phyloP scores from a whole-genome alignment of 2,113 vertebrate species.

The Carassius gibelio region DNA sequence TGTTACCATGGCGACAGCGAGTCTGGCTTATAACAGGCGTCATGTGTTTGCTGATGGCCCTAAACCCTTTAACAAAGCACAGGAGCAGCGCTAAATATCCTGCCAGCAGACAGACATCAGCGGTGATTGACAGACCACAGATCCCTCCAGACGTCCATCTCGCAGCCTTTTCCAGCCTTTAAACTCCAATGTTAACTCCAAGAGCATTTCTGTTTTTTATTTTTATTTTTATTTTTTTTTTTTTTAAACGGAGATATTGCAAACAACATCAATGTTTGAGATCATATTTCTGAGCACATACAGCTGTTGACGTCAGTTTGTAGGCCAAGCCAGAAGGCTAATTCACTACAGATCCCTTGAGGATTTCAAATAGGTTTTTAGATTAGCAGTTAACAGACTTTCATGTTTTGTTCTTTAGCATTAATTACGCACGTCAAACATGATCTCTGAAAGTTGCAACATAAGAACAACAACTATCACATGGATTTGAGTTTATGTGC shows the following conservation, averaged over 20 bases:
- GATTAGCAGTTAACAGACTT: not conserved
- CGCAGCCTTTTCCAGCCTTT: not conserved
- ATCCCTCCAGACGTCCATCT: not conserved
- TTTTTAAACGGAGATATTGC: not conserved
- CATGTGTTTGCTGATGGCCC: not conserved
- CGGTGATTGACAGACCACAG: not conserved
- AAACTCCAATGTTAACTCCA: not conserved
- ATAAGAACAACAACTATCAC: not conserved
- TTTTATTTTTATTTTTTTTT: not conserved
- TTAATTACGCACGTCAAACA: not conserved
- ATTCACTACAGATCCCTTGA: not conserved
- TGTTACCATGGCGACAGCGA: conserved; percentile 23
- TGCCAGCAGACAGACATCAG: not conserved
- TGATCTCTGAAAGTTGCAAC: not conserved
- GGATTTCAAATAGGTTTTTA: conserved; percentile 3
- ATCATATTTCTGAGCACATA: not conserved
- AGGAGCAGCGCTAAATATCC: not conserved
- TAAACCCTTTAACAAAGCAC: conserved; percentile 22
- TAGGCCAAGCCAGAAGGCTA: not conserved
- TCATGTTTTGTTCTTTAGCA: not conserved
- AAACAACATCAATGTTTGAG: not conserved
- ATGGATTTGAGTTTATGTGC: not conserved
- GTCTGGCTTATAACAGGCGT: conserved; percentile 13
- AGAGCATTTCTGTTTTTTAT: not conserved
- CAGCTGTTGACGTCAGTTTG: not conserved